A percentile compares a stretch with the other conserved stretches of the same genome.
Conservation (phyloP, 2,888 invertebrate species). For the Prosopocoilus inquinatus region DNA sequence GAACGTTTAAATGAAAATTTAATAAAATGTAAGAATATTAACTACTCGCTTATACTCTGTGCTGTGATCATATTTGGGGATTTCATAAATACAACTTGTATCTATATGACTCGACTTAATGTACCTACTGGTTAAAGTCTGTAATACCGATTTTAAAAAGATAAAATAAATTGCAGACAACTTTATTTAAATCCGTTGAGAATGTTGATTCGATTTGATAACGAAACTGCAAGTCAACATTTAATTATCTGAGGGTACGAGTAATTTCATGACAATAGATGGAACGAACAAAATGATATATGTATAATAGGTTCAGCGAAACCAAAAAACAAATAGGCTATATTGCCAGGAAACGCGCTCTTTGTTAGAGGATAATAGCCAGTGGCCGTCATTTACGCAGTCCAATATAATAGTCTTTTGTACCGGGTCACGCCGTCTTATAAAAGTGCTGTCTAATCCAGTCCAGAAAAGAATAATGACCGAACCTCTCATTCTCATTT, state of each 20-base stretch:
- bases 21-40: constrained; percentile 40
- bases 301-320: not conserved
- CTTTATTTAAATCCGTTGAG: constrained; percentile 6
- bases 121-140: constrained; percentile 42
- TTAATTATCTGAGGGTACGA: constrained; percentile 18
- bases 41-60: constrained; percentile 44
- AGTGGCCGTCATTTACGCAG: constrained; percentile 34
- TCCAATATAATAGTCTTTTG: constrained; percentile 32
- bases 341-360: constrained; percentile 5
- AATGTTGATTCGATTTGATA: not conserved
- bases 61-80: constrained; percentile 45
- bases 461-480: constrained; percentile 35
- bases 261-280: constrained; percentile 4
- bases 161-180: constrained; percentile 39
- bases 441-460: constrained; percentile 36
- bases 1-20: not conserved
- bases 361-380: constrained; percentile 25
- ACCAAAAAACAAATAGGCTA: constrained; percentile 22
- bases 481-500: constrained; percentile 27
- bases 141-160: constrained; percentile 45
- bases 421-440: constrained; percentile 27
- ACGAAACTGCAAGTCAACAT: constrained; percentile 23
- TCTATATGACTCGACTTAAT: constrained; percentile 29
- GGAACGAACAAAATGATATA: constrained; percentile 9
- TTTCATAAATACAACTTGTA: constrained; percentile 36